Conservation (phyloP, 2,797 vertebrate species). For the Ceryle rudis region DNA sequence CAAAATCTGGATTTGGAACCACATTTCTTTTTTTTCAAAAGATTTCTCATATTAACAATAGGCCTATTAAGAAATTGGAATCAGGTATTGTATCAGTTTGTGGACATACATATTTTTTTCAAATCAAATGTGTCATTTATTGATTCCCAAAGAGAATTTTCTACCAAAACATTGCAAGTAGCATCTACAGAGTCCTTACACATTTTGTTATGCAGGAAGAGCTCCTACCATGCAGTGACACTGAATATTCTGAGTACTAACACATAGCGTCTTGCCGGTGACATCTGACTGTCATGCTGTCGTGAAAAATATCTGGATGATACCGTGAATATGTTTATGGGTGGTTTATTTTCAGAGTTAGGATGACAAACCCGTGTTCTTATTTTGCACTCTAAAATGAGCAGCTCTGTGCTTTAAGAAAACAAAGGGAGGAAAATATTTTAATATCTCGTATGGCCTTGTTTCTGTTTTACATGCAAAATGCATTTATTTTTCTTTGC, state of each 20-base stretch:
- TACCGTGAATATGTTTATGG: not conserved
- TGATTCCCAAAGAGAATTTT: not conserved
- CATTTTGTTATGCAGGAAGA: not conserved
- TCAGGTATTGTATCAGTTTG: not conserved
- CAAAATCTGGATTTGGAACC: not conserved
- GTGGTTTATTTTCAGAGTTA: constrained; percentile 30
- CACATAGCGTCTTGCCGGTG: constrained; percentile 11
- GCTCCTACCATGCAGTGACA: not conserved
- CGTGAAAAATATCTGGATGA: not conserved
- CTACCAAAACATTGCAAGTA: not conserved
- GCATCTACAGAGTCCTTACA: not conserved
- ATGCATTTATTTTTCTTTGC: constrained; percentile 12
- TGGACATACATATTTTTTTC: not conserved
- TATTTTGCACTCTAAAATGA: not conserved
- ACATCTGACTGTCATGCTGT: constrained; percentile 50
- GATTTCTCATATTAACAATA: not conserved
- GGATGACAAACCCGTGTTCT: not conserved
- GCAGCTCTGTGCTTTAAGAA: not conserved
- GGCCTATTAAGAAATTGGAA: not conserved
- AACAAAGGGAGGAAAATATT: constrained; percentile 21
- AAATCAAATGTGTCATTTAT: not conserved
- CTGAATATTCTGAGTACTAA: not conserved
- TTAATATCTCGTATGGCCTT: not conserved
- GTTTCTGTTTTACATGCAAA: constrained; percentile 10
- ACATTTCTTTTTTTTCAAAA: not conserved